phyloP scores from a whole-genome alignment of 2,797 vertebrate species.

The Lagorchestes hirsutus region DNA sequence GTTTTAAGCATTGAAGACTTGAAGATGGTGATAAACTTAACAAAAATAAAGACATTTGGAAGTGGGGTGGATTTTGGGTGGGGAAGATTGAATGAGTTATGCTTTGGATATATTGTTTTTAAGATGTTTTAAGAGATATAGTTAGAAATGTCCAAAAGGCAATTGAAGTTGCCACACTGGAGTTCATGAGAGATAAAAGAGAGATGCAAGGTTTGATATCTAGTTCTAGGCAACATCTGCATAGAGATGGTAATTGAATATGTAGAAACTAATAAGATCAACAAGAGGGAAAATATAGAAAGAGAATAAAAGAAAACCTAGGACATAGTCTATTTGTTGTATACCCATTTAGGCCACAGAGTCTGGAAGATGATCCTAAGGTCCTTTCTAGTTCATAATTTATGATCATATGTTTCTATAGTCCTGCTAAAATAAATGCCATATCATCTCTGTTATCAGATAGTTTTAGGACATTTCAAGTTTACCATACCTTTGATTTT shows the following conservation, averaged over 20 bases:
- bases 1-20: not conserved
- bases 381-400: not conserved
- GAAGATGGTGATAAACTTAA: not conserved
- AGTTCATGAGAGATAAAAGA: not conserved
- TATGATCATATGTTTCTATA: not conserved
- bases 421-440: not conserved
- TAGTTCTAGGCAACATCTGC: not conserved
- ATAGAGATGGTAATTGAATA: not conserved
- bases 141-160: not conserved
- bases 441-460: not conserved
- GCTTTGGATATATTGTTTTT: not conserved
- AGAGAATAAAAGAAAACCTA: not conserved
- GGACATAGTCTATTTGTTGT: not conserved
- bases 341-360: not conserved
- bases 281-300: not conserved
- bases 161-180: not conserved
- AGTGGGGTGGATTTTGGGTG: not conserved
- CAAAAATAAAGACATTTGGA: not conserved
- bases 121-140: not conserved
- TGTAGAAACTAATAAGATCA: not conserved
- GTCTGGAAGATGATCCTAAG: not conserved
- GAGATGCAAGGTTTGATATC: not conserved
- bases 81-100: not conserved
- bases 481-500: not conserved
- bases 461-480: slow-evolving; percentile 22